phyloP scores from a whole-genome alignment of 2,113 vertebrate species.

The Plecturocebus donacophilus region DNA sequence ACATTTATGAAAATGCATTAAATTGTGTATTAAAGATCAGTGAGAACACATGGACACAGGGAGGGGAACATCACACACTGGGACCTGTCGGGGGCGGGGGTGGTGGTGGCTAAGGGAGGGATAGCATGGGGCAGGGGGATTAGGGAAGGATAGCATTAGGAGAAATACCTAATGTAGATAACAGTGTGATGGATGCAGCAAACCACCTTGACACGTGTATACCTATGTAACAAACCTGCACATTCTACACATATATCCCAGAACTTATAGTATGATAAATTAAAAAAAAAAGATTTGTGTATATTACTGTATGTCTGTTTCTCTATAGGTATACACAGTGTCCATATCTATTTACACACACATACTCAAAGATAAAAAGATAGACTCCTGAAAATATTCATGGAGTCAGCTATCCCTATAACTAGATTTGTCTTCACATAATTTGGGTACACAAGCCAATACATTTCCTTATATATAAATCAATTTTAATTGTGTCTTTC shows the following conservation, averaged over 20 bases:
- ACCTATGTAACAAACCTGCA: no score
- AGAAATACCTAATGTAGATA: no score
- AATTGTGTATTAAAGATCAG: not conserved
- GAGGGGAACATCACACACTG: no score
- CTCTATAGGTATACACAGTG: accelerated
- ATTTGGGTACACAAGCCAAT: not conserved
- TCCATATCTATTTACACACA: not conserved
- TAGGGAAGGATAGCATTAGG: no score
- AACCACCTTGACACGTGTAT: no score
- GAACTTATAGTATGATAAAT: no score
- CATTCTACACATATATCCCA: no score
- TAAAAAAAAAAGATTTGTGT: not conserved
- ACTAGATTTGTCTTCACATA: not conserved
- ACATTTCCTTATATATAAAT: not conserved
- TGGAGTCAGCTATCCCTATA: not conserved
- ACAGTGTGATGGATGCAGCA: no score
- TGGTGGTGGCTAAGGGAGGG: no score
- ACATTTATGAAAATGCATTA: not conserved
- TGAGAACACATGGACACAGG: no score
- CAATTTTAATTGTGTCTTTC: not conserved
- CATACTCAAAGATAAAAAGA: not conserved
- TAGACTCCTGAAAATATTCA: not conserved
- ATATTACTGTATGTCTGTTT: not conserved
- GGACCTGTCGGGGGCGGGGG: no score
- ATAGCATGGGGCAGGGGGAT: no score